Evolutionary conservation across 2,888 invertebrate genomes (phyloP), one percentile per base, ranked within the genome.

Genomic region (Drosophila neonasuta): DNA sequence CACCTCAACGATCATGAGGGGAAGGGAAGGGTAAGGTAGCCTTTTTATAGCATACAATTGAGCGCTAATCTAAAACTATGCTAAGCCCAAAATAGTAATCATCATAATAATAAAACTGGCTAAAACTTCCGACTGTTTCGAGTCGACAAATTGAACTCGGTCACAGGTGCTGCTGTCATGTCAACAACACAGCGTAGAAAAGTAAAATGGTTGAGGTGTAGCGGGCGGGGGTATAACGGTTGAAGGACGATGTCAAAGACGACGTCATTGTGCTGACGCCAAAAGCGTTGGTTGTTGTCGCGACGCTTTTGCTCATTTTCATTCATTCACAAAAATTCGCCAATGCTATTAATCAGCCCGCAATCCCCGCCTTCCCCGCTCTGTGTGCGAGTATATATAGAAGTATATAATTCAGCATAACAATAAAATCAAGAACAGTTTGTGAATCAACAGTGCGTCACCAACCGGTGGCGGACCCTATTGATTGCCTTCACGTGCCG

Each of bases 391-490:
- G 13, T 49, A 2, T 44, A 41, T 39, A 24, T 55, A 51, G 39
- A 39, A 56, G 51, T 66, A 52, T 62, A 61, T 61, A 59, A 56
- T 15, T 20, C 36, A 66, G 20, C 58, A 68, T 58, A 85, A 79
- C 86, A 85, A 85, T 82, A 80, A 82, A 86, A 82, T 70, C 80
- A 76, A 71, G 65, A 67, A 51, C 71, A 52, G 46, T 69, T 86
- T 86, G 62, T 83, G 86, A 80, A 86, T 86, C 86, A 83, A 86
- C 80, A 86, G 80, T 83, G 84, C 80, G 86, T 80, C 86, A 80
- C 80, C 74, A 59, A 45, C 46, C 49, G 41, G 46, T 62, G 42
- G 24, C 67, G 50, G 48, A 42, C 36, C 36, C 55, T 79, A 86
- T 80, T 80, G 80, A 80, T 80, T 80, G 66, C 74, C 80, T 79